Evolutionary conservation across 2,113 vertebrate genomes (phyloP).

Genomic region (Romanogobio albipinnatus): DNA sequence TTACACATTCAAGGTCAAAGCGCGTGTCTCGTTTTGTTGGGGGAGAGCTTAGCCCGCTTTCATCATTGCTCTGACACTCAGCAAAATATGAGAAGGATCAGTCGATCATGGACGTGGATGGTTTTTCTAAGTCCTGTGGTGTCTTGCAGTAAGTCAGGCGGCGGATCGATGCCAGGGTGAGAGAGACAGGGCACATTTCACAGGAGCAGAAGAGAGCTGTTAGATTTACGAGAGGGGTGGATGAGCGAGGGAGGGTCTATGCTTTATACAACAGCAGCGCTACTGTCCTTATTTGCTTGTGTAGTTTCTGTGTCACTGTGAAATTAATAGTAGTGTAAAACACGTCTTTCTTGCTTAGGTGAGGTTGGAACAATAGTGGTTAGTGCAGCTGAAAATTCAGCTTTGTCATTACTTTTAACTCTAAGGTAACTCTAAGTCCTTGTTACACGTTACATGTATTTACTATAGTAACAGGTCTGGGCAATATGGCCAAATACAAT

Average conservation of each 20-base stretch:
- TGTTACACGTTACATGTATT: too few species aligned
- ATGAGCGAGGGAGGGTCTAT: neutral
- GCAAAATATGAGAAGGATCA: constrained; percentile 28
- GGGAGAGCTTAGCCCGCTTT: constrained; percentile 8
- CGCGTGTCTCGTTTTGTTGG: neutral
- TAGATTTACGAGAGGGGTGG: neutral
- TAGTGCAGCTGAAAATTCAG: neutral
- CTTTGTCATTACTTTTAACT: neutral
- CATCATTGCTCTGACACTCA: constrained; percentile 35
- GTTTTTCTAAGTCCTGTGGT: constrained; percentile 23
- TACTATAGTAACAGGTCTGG: too few species aligned
- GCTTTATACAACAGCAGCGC: neutral
- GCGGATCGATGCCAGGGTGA: constrained; percentile 28
- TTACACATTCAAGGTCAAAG: neutral
- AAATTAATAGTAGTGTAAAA: neutral
- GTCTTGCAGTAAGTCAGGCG: constrained; percentile 16
- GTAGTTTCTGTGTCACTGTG: neutral
- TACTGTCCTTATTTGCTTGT: neutral
- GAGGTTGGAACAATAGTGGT: neutral
- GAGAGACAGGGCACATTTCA: constrained; percentile 4
- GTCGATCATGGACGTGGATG: constrained; percentile 21
- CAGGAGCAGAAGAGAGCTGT: neutral
- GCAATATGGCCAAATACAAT: too few species aligned
- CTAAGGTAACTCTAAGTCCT: too few species aligned
- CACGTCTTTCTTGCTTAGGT: neutral